Base-by-base conservation (phyloP, 2,888 invertebrate genomes). In the Leuctra nigra region DNA sequence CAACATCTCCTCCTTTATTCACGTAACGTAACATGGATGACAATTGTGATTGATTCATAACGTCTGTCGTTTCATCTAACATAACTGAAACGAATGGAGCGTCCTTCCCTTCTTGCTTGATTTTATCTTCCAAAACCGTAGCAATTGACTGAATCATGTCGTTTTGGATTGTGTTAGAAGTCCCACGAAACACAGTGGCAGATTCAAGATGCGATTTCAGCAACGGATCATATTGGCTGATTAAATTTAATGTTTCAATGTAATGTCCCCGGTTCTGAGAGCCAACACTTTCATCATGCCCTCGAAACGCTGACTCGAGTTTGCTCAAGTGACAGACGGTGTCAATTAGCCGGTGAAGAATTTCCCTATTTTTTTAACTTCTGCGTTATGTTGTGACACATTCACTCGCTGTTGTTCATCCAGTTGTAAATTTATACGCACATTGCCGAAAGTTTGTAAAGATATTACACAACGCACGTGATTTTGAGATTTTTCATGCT, bases 181-280 rank as follows among this genome's bases (percentile, higher is more conserved):
- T 20, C 22, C 54, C 54, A 13, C n/a, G 53, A 36, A 54, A 54
- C 1, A 54, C 47, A 16, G 20, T 46, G n/a, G 47, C 1, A 2
- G 25, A 22, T 2, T 54, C 16, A 11, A 54, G 22, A 44, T 54
- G 36, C 1, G 11, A 7, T 18, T 44, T 18, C 33, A 57, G 54
- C 16, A 39, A 16, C 2, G 6, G 4, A 18, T 57, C 57, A 44
- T 46, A 46, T 7, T 35, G 35, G 2, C 13, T 14, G 14, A 54
- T 7, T 18, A 48, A 25, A 14, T 2, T 18, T 22, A 57, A 11
- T 4, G 69, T 36, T 36, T 54, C 48, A 4, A 54, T 4, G 41
- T 57, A 47, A 7, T 57, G 53, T n/a, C 38, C 48, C n/a, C 16
- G 13, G 22, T 54, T 39, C 14, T 7, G 11, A n/a, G 44, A 54